Conservation (phyloP, 2,797 vertebrate species). For the Sciaenops ocellatus region DNA sequence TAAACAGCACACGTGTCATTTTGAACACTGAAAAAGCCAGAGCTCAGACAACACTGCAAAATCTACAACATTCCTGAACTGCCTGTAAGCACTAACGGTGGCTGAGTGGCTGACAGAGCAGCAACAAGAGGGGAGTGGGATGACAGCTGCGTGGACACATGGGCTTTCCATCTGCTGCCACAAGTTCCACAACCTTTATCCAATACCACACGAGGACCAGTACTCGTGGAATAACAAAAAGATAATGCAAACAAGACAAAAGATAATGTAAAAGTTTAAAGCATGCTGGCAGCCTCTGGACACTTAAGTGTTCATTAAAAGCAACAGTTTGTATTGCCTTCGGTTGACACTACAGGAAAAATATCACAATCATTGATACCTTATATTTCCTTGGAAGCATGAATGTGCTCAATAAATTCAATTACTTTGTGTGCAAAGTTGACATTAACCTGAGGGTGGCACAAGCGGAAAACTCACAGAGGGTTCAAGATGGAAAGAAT, state of each 20-base stretch:
- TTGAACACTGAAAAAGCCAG: neutral
- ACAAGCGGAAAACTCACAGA: slow-evolving; percentile 10
- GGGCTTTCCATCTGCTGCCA: slow-evolving; percentile 41
- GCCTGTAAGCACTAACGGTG: slow-evolving; percentile 1
- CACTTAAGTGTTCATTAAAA: neutral
- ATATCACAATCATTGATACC: neutral
- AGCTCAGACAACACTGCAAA: slow-evolving; percentile 2
- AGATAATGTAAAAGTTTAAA: neutral
- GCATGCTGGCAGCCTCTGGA: neutral
- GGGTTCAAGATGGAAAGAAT: neutral
- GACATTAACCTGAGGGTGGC: slow-evolving; percentile 22
- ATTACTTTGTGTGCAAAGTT: neutral
- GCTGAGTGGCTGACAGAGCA: neutral
- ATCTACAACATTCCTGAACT: slow-evolving; percentile 4
- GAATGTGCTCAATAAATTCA: neutral
- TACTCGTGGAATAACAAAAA: slow-evolving; percentile 4
- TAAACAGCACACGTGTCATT: neutral
- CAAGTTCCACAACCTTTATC: slow-evolving; percentile 20
- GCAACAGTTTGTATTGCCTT: neutral
- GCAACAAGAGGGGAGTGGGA: slow-evolving; percentile 16
- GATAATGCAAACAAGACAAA: slow-evolving; percentile 7
- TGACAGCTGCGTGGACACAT: slow-evolving; percentile 54
- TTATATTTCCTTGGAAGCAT: neutral
- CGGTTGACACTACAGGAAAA: neutral
- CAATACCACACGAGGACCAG: neutral